Conservation (phyloP, 1,140 invertebrate species). For the Sweltsa coloradensis region DNA sequence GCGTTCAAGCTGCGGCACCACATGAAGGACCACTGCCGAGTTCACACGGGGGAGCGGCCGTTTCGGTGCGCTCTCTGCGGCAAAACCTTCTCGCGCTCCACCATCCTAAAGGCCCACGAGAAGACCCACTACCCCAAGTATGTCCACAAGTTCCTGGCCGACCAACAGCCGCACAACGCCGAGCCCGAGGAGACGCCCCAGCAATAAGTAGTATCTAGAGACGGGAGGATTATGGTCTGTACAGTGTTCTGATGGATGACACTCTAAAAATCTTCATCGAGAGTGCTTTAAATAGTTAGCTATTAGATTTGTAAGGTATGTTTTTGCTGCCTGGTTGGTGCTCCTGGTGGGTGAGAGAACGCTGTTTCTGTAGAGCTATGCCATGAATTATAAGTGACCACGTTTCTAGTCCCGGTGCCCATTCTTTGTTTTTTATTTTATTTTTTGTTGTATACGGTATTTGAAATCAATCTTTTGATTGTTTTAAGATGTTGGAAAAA, state of each 20-base stretch:
- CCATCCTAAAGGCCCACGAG: conserved; percentile 81
- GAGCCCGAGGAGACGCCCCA: conserved; percentile 39
- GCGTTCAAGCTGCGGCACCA: conserved; percentile 81
- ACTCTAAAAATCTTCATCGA: conserved; percentile 13
- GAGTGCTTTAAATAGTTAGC: conserved; percentile 12
- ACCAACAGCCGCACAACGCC: conserved; percentile 69
- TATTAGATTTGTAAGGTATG: not conserved
- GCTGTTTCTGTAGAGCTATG: too few species aligned
- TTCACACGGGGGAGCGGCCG: conserved; percentile 80
- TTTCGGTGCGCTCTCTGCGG: conserved; percentile 79
- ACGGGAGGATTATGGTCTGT: too few species aligned
- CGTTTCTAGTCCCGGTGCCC: too few species aligned
- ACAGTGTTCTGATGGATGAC: conserved; percentile 11
- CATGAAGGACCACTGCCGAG: conserved; percentile 86
- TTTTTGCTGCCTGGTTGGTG: conserved; percentile 14
- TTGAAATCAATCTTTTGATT: too few species aligned
- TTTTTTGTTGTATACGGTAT: too few species aligned
- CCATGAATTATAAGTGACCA: too few species aligned
- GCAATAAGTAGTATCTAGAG: conserved; percentile 42
- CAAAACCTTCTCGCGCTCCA: conserved; percentile 79
- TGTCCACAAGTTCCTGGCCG: conserved; percentile 70
- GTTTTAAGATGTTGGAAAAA: too few species aligned
- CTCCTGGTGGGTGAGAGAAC: conserved; percentile 6
- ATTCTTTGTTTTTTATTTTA: too few species aligned
- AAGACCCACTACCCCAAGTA: conserved; percentile 86